Conservation (phyloP, 2,888 invertebrate species). For the Netelia inedita region DNA sequence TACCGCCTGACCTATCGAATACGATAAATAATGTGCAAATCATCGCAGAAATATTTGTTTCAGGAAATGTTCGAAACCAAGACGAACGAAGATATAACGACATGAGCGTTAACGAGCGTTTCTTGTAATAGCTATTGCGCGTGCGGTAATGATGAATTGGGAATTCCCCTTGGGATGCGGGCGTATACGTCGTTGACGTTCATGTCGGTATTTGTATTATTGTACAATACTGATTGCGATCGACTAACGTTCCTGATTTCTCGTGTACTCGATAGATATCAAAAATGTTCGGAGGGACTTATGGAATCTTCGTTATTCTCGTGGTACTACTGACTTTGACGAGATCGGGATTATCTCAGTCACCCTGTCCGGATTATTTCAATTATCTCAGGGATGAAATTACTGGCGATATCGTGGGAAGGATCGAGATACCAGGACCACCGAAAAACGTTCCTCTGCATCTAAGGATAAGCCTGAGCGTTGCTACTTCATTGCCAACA, state of each 20-base stretch:
- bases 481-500: constrained; percentile 75
- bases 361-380: constrained; percentile 78
- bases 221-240: background rate
- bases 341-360: constrained; percentile 60
- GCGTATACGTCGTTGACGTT: constrained; percentile 6
- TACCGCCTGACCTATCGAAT: background rate
- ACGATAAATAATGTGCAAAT: background rate
- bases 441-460: constrained; percentile 74
- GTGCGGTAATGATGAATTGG: constrained; percentile 18
- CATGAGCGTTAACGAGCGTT: background rate
- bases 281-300: constrained; percentile 53
- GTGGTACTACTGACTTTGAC: constrained; percentile 35
- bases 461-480: constrained; percentile 74
- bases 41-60: background rate
- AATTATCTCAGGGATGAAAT: constrained; percentile 73
- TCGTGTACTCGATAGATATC: constrained; percentile 11
- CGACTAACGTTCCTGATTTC: background rate
- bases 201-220: constrained; percentile 3
- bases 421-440: constrained; percentile 75
- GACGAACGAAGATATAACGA: background rate
- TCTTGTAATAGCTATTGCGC: background rate
- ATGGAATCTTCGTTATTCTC: constrained; percentile 52
- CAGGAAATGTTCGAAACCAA: background rate
- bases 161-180: constrained; percentile 20
- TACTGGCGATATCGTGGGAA: constrained; percentile 74